Conservation (phyloP, 2,888 invertebrate genomes). For the Teleiodes luculella region DNA sequence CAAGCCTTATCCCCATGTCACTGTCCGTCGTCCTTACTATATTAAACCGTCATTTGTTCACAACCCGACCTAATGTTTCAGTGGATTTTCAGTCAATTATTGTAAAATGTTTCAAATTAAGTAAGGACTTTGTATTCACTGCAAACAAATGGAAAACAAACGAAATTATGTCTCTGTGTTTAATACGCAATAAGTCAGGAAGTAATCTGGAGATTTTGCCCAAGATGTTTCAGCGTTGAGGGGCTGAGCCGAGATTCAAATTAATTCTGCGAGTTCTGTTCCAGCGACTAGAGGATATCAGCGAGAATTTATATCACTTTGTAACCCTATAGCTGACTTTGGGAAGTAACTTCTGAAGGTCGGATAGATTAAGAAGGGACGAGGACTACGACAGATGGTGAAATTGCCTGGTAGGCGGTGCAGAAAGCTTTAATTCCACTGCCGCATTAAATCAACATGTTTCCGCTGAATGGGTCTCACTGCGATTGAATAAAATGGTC, state of each 20-base stretch:
- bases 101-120: no score
- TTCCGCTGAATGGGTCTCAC: not conserved
- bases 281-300: not conserved
- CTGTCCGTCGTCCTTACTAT: no score
- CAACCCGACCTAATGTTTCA: no score
- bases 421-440: not conserved
- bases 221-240: not conserved
- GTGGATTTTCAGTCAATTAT: no score
- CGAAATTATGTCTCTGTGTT: no score
- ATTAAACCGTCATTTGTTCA: no score
- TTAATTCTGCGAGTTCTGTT: conserved; percentile 2
- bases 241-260: conserved; percentile 5
- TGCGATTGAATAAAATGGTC: conserved; percentile 16
- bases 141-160: no score
- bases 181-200: not conserved
- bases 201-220: not conserved
- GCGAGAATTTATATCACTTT: conserved; percentile 2
- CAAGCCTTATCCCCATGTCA: no score
- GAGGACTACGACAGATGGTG: conserved; percentile 10
- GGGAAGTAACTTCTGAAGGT: not conserved
- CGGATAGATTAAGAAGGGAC: conserved; percentile 4
- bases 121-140: no score
- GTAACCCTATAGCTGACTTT: conserved; percentile 5
- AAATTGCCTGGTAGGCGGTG: conserved; percentile 6
- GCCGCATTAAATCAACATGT: conserved; percentile 11